A percentile compares a stretch with the other conserved stretches of the same genome.
phyloP scores from a whole-genome alignment of 2,113 vertebrate genomes.

The Eurystomus gularis region DNA sequence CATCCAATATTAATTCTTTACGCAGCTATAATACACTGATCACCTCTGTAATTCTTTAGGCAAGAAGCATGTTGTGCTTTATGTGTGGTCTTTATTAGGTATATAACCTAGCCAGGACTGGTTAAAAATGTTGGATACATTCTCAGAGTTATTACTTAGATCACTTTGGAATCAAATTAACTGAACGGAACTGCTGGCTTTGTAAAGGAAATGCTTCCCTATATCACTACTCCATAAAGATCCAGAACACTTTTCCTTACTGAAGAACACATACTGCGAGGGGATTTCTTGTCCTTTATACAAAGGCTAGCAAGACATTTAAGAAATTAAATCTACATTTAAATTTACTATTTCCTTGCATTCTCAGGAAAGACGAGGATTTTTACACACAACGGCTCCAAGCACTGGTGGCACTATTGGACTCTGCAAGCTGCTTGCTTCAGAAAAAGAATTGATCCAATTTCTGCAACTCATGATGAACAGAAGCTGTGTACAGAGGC shows the following conservation, averaged over 20 bases:
- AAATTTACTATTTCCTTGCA: background rate
- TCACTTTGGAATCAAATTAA: background rate
- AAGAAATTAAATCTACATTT: background rate
- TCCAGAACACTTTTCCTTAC: background rate
- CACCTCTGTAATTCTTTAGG: background rate
- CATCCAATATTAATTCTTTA: background rate
- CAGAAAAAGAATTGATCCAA: background rate
- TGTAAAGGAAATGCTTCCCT: background rate
- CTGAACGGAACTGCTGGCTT: background rate
- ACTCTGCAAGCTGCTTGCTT: background rate
- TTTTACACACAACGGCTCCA: background rate
- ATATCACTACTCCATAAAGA: background rate
- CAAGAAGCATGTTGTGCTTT: background rate
- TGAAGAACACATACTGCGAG: background rate
- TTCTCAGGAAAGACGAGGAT: background rate
- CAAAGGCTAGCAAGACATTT: background rate
- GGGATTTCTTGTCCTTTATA: background rate
- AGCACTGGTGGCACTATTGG: background rate
- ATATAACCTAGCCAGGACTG: background rate
- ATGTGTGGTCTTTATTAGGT: background rate
- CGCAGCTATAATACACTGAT: background rate
- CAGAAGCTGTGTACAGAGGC: background rate
- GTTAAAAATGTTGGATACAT: background rate
- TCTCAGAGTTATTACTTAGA: background rate
- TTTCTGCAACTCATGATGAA: background rate